phyloP scores from a whole-genome alignment of 1,140 invertebrate species.

The Doryteuthis pealeii region DNA sequence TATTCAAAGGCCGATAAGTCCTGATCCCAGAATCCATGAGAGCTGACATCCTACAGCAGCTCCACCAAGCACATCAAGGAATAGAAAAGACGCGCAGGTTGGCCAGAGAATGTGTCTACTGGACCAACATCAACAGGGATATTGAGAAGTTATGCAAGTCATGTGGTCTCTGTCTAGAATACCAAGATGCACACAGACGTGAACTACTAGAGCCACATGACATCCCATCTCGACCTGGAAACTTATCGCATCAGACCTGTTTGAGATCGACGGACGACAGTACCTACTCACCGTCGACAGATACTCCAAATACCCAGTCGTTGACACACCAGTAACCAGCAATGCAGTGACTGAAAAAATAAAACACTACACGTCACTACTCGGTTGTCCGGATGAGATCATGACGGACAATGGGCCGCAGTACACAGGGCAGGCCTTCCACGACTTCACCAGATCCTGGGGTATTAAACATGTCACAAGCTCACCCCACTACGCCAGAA shows the following conservation, averaged over 20 bases:
- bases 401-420: slow-evolving; percentile 61
- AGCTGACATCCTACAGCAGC: slow-evolving; percentile 45
- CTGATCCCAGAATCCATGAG: slow-evolving; percentile 52
- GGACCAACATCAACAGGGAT: slow-evolving; percentile 58
- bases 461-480: slow-evolving; percentile 44
- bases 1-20: slow-evolving; percentile 51
- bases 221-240: not conserved
- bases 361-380: not conserved
- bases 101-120: slow-evolving; percentile 57
- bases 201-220: not conserved
- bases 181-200: slow-evolving; percentile 25
- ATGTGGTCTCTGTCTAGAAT: slow-evolving; percentile 52
- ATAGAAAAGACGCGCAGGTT: slow-evolving; percentile 52
- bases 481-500: slow-evolving; percentile 36
- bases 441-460: slow-evolving; percentile 54
- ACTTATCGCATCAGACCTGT: not conserved
- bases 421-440: slow-evolving; percentile 56
- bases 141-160: slow-evolving; percentile 55
- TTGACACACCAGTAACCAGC: not conserved
- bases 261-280: not conserved
- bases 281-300: not conserved
- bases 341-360: not conserved
- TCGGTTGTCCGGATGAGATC: slow-evolving; percentile 53
- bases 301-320: not conserved
- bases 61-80: slow-evolving; percentile 61